Evolutionary conservation across 2,113 vertebrate species (phyloP).

Genomic region (Atractosteus spatula): DNA sequence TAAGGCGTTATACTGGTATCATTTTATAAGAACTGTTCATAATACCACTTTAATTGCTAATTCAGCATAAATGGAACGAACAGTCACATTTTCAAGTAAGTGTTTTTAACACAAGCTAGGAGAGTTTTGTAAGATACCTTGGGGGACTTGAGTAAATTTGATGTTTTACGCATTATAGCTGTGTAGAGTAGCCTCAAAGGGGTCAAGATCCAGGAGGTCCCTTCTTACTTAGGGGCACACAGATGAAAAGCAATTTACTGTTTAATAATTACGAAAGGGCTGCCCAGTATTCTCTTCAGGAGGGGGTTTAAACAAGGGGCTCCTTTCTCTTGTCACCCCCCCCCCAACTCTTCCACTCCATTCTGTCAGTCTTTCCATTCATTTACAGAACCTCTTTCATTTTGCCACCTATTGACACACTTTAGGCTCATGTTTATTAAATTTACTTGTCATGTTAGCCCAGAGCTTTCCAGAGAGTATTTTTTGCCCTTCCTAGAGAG

Average conservation of each 20-base stretch:
- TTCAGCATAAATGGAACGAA: too few relatives aligned
- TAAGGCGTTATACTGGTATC: too few relatives aligned
- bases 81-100: too few relatives aligned
- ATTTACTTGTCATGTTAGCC: conserved; percentile 62
- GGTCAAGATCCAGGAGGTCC: background rate
- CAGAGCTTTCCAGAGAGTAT: conserved; percentile 43
- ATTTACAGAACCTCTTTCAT: conserved; percentile 59
- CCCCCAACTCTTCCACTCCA: conserved; percentile 30
- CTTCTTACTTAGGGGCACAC: background rate
- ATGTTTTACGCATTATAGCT: too few relatives aligned
- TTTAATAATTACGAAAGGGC: background rate
- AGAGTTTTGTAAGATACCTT: too few relatives aligned
- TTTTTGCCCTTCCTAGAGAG: conserved; percentile 48
- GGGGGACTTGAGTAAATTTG: too few relatives aligned
- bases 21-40: too few relatives aligned
- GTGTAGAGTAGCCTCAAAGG: too few relatives aligned
- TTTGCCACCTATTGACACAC: conserved; percentile 39
- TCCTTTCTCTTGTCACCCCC: conserved; percentile 33
- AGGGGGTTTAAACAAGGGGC: conserved; percentile 1
- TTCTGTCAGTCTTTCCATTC: conserved; percentile 50
- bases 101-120: too few relatives aligned
- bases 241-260: background rate
- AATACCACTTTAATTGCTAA: too few relatives aligned
- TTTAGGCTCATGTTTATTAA: conserved; percentile 65
- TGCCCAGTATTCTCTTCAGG: conserved; percentile 6